phyloP scores from a whole-genome alignment of 1,140 invertebrate genomes.

The Reticulitermes speratus region DNA sequence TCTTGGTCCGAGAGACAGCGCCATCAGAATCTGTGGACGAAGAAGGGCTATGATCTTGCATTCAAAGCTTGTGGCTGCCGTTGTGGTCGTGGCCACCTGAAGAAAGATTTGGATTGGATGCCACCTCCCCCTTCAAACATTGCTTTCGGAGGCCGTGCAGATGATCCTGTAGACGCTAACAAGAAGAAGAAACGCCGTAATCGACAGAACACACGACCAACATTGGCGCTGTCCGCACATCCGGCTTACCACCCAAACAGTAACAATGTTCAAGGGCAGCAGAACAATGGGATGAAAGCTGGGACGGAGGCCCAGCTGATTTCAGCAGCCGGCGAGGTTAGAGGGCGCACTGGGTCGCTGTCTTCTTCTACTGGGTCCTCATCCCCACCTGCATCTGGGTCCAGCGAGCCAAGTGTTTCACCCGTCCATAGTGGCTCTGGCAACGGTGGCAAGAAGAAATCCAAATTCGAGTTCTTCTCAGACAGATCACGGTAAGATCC shows the following conservation, averaged over 20 bases:
- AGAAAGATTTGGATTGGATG: conserved; percentile 92
- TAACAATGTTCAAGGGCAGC: conserved; percentile 50
- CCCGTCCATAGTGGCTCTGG: conserved; percentile 60
- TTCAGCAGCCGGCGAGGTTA: conserved; percentile 33
- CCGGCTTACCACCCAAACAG: conserved; percentile 40
- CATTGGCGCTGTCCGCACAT: conserved; percentile 51
- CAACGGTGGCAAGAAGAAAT: conserved; percentile 60
- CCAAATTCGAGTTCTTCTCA: conserved; percentile 76
- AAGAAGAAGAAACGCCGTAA: conserved; percentile 75
- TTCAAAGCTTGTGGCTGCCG: conserved; percentile 86
- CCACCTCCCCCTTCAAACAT: conserved; percentile 55
- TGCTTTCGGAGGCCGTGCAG: conserved; percentile 6
- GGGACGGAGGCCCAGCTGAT: conserved; percentile 34
- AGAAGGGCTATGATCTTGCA: conserved; percentile 93
- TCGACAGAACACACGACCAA: conserved; percentile 61
- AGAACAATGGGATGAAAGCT: conserved; percentile 22
- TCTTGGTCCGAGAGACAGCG: conserved; percentile 93
- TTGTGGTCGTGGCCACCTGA: conserved; percentile 85
- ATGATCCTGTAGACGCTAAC: conserved; percentile 52
- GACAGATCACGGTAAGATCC: conserved; percentile 71
- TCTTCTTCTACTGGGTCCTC: conserved; percentile 66
- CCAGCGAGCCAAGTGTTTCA: conserved; percentile 68
- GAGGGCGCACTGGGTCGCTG: conserved; percentile 58
- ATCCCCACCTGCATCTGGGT: conserved; percentile 61
- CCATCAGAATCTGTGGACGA: conserved; percentile 94